Percentiles rank a stretch among this genome's conserved stretches.
phyloP scores from a whole-genome alignment of 2,113 vertebrate species.

The Antechinus stuartii region DNA sequence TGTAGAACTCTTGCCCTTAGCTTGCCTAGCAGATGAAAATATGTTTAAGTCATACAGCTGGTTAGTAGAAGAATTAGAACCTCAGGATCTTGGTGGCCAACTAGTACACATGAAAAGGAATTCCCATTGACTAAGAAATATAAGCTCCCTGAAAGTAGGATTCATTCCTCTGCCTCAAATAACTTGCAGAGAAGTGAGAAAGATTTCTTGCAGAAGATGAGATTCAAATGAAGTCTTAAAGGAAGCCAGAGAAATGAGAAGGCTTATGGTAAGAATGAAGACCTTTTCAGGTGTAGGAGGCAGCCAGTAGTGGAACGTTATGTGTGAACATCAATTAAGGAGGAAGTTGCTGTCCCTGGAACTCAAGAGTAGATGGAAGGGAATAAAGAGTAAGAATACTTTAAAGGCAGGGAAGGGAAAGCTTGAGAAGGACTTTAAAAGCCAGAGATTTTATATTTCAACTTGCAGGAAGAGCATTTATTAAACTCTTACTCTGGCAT shows the following conservation, averaged over 20 bases:
- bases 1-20: background rate
- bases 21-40: background rate
- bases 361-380: background rate
- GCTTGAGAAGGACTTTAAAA: background rate
- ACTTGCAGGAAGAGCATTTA: background rate
- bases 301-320: background rate
- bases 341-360: background rate
- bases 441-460: background rate
- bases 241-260: background rate
- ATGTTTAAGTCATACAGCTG: background rate
- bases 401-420: background rate
- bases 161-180: background rate
- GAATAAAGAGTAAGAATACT: background rate
- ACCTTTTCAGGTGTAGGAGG: background rate
- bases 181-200: background rate
- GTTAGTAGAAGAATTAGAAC: background rate
- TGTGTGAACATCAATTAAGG: background rate
- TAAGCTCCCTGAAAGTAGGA: background rate
- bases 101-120: background rate
- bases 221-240: background rate
- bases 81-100: background rate
- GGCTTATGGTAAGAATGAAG: background rate
- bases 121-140: background rate
- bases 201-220: background rate
- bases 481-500: background rate